Evolutionary conservation across 2,888 invertebrate genomes (phyloP).

Genomic region (Candidula unifasciata): DNA sequence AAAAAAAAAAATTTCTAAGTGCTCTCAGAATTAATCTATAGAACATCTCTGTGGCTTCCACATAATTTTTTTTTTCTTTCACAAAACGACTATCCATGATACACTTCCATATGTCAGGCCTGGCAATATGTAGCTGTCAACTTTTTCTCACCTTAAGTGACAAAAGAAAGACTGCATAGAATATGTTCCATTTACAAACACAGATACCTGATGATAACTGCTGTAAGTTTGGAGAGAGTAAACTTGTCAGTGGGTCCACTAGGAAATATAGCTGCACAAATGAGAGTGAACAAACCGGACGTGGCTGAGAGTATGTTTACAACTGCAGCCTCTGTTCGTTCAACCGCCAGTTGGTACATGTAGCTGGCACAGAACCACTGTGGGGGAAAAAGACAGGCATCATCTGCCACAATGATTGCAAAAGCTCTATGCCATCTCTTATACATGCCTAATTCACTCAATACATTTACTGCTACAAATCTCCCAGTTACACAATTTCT

Average conservation of each 20-base stretch:
- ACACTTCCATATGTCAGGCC: too few species aligned
- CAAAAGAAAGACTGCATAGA: not conserved
- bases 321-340: slow-evolving; percentile 89
- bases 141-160: too few species aligned
- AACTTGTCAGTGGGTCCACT: slow-evolving; percentile 89
- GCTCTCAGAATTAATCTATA: too few species aligned
- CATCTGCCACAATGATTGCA: too few species aligned
- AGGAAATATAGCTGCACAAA: slow-evolving; percentile 91
- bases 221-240: slow-evolving; percentile 89
- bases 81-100: too few species aligned
- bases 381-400: not conserved
- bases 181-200: not conserved
- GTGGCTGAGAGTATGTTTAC: slow-evolving; percentile 93
- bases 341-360: slow-evolving; percentile 91
- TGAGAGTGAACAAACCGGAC: slow-evolving; percentile 91
- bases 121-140: not conserved
- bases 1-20: too few species aligned
- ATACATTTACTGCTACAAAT: too few species aligned
- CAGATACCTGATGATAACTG: slow-evolving; percentile 81
- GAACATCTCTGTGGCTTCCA: too few species aligned
- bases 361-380: slow-evolving; percentile 97
- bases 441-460: too few species aligned
- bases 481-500: too few species aligned
- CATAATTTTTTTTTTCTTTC: too few species aligned
- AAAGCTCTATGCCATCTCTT: too few species aligned